These are phyloP conservation scores for Margaritifera margaritifera DNA, from an alignment of 2,888 invertebrate genomes.

Conservation along the genomic window DNA sequence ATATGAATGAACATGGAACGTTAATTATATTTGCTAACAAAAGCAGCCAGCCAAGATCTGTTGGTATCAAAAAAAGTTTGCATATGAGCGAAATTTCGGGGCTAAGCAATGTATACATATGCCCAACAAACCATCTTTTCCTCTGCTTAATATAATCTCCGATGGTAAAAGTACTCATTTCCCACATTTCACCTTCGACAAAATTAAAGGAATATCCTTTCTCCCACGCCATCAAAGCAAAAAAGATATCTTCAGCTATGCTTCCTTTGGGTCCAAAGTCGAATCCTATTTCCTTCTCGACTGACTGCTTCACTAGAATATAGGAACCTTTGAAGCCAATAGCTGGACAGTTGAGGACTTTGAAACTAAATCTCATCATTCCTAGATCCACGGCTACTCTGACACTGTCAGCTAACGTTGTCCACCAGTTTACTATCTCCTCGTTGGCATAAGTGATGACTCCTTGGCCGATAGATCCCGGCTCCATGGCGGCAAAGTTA, in stretches of 20 bases:
- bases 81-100: conserved; percentile 25
- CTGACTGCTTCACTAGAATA: conserved; percentile 40
- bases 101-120: conserved; percentile 26
- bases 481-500: too few species aligned
- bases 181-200: conserved; percentile 46
- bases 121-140: conserved; percentile 43
- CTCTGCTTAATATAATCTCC: conserved; percentile 42
- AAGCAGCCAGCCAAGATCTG: conserved; percentile 7
- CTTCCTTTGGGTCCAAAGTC: conserved; percentile 40
- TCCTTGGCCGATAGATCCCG: too few species aligned
- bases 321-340: conserved; percentile 51
- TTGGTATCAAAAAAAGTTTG: conserved; percentile 13
- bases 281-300: conserved; percentile 36
- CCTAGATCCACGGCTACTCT: conserved; percentile 39
- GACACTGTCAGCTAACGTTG: conserved; percentile 27
- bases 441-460: conserved; percentile 25
- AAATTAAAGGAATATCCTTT: conserved; percentile 44
- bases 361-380: conserved; percentile 21
- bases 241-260: conserved; percentile 41
- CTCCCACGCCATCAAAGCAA: conserved; percentile 34
- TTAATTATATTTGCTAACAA: conserved; percentile 4
- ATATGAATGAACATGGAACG: conserved; percentile 5
- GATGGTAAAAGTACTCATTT: conserved; percentile 44
- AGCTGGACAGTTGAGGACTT: conserved; percentile 31
- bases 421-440: conserved; percentile 18